These are phyloP conservation scores for Amiota minor DNA, from an alignment of 2,888 invertebrate genomes.

Conservation along the genomic window DNA sequence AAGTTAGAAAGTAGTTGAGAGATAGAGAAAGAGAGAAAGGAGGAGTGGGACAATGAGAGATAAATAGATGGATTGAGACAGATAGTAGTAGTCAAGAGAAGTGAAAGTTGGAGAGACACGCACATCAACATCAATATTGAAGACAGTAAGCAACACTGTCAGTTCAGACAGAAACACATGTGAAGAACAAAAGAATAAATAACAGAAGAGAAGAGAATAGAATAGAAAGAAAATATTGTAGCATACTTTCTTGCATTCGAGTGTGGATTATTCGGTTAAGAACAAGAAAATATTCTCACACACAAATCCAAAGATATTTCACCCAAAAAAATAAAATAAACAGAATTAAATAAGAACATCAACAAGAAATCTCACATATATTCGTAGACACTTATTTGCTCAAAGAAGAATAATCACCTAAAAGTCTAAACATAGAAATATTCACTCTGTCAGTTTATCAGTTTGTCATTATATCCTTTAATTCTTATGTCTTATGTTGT, in stretches of 20 bases:
- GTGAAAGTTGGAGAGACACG: no score
- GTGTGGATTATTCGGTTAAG: conserved; percentile 17
- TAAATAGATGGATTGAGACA: not conserved
- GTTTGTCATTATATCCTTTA: no score
- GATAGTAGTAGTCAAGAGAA: no score
- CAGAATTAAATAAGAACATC: not conserved
- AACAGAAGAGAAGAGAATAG: no score
- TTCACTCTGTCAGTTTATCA: no score
- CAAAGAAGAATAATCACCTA: no score
- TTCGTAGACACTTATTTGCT: not conserved
- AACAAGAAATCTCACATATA: not conserved
- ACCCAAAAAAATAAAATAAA: not conserved
- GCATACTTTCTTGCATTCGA: conserved; percentile 24
- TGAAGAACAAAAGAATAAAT: not conserved
- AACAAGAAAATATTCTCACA: not conserved
- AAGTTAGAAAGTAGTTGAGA: no score
- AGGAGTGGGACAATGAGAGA: not conserved
- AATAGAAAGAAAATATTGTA: conserved; percentile 16
- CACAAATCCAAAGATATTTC: no score
- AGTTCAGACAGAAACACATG: not conserved
- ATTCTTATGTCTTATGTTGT: not conserved
- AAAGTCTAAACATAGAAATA: not conserved
- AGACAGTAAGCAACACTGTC: no score
- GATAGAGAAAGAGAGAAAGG: not conserved
- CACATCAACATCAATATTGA: no score